Conservation (phyloP, 1,140 invertebrate genomes). For the Solenopsis invicta region DNA sequence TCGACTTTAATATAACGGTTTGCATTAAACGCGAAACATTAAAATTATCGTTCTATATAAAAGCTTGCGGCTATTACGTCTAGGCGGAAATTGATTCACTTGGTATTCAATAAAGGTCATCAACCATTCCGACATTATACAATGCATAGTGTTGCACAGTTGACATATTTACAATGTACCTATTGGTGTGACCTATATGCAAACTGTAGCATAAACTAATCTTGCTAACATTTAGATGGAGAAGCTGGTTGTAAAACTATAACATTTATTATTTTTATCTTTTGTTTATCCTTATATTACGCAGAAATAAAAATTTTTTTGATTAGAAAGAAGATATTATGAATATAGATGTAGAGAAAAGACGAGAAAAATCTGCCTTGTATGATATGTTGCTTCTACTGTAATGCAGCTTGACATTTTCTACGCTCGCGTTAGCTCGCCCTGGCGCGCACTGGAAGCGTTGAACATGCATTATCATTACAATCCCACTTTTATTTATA, state of each 20-base stretch:
- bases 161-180: slow-evolving; percentile 3
- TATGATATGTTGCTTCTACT: not conserved
- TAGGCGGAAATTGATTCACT: slow-evolving; percentile 40
- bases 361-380: slow-evolving; percentile 27
- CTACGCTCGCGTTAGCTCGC: not conserved
- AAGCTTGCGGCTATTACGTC: not conserved
- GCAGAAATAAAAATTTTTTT: slow-evolving; percentile 4
- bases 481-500: slow-evolving; percentile 29
- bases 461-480: slow-evolving; percentile 49
- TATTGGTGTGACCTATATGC: not conserved
- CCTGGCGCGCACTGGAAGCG: not conserved
- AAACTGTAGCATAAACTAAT: not conserved
- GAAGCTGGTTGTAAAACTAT: not conserved
- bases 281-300: not conserved
- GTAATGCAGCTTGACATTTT: slow-evolving; percentile 40
- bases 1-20: not conserved
- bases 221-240: not conserved
- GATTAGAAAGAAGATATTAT: not conserved
- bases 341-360: slow-evolving; percentile 5
- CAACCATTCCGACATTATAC: not conserved
- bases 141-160: not conserved
- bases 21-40: slow-evolving; percentile 5
- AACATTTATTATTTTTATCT: not conserved
- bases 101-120: slow-evolving; percentile 13
- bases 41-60: slow-evolving; percentile 24